Conservation (phyloP, 2,113 vertebrate genomes). For the Lagenorhynchus albirostris region DNA sequence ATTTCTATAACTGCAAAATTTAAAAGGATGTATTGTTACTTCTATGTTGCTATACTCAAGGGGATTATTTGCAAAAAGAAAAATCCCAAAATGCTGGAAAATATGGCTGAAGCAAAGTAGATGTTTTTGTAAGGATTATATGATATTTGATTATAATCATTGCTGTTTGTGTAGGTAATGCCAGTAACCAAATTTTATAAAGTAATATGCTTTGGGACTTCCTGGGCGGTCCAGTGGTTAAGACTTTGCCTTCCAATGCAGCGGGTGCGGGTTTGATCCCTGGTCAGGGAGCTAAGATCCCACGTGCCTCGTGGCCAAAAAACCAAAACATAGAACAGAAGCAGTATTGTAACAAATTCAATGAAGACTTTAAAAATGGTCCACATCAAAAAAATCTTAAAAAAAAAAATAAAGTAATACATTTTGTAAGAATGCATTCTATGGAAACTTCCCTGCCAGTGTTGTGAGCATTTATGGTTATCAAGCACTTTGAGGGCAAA, state of each 20-base stretch:
- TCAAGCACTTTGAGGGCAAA: not conserved
- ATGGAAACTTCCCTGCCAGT: not conserved
- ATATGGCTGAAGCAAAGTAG: not conserved
- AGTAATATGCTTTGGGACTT: not conserved
- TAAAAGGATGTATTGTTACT: not conserved
- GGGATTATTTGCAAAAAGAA: not conserved
- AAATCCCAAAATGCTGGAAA: not conserved
- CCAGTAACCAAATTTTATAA: not conserved
- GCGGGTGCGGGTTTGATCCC: too few species aligned
- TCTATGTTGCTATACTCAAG: not conserved
- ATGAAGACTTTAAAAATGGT: too few species aligned
- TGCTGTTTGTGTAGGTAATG: not conserved
- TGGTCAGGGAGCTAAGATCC: too few species aligned
- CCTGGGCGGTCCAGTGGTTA: too few species aligned
- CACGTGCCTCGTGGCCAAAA: too few species aligned
- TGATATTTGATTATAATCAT: not conserved
- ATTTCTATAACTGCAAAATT: not conserved
- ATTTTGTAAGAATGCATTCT: not conserved
- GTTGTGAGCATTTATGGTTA: not conserved
- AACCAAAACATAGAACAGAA: too few species aligned
- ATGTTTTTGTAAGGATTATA: conserved; percentile 4
- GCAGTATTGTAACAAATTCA: too few species aligned
- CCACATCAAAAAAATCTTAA: too few species aligned
- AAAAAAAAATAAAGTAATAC: too few species aligned
- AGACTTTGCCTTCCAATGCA: too few species aligned